phyloP scores from a whole-genome alignment of 1,140 invertebrate genomes.

The Ericerus pela region DNA sequence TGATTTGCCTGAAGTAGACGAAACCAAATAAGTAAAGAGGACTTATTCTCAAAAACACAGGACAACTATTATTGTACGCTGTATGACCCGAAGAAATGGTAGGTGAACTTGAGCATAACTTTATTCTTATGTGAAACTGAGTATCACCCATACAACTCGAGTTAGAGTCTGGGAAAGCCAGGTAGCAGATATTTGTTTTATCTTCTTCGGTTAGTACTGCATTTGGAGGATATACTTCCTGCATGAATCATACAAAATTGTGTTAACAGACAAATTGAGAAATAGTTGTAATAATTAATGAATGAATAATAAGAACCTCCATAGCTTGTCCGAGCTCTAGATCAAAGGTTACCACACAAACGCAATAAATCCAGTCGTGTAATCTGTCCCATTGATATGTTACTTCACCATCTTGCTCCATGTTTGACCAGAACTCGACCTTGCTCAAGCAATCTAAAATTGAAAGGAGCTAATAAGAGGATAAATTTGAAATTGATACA shows the following conservation, averaged over 20 bases:
- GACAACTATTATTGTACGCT: slow-evolving; percentile 55
- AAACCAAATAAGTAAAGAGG: slow-evolving; percentile 82
- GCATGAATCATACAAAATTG: slow-evolving; percentile 27
- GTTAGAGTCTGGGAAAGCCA: slow-evolving; percentile 97
- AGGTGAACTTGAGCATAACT: slow-evolving; percentile 31
- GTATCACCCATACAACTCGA: slow-evolving; percentile 98
- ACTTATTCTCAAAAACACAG: slow-evolving; percentile 56
- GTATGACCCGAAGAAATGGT: slow-evolving; percentile 13
- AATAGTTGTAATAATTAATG: background rate
- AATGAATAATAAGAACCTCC: slow-evolving; percentile 44
- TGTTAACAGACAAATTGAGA: background rate
- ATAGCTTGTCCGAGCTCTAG: slow-evolving; percentile 92
- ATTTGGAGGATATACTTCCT: slow-evolving; percentile 73
- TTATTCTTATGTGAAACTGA: slow-evolving; percentile 82
- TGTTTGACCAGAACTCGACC: too few relatives aligned
- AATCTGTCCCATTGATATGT: slow-evolving; percentile 43
- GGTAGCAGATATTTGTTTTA: slow-evolving; percentile 92
- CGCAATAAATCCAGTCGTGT: slow-evolving; percentile 88
- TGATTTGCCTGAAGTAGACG: slow-evolving; percentile 96
- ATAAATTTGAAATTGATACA: too few relatives aligned
- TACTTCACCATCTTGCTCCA: too few relatives aligned
- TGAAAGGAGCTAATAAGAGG: too few relatives aligned
- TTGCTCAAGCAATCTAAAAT: too few relatives aligned
- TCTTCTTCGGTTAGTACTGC: slow-evolving; percentile 78
- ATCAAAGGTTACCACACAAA: slow-evolving; percentile 96